Base-by-base conservation (phyloP, 2,113 vertebrate genomes). In the Lophius piscatorius region DNA sequence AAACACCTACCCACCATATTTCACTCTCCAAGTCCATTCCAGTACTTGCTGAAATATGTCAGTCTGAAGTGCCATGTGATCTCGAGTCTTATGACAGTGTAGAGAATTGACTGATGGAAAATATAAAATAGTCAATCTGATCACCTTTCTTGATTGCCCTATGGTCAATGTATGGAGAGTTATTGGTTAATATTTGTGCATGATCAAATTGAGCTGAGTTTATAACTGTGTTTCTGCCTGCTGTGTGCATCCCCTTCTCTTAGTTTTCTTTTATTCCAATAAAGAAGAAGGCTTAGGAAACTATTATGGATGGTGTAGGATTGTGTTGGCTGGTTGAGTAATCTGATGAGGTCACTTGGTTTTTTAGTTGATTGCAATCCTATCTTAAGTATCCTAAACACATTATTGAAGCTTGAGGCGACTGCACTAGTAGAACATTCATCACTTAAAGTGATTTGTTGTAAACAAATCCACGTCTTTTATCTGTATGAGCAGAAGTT, bases 371-470 rank as follows among this genome's bases (percentile, higher is more conserved):
- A 59, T 67, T 54, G 39, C 76, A 81, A 83, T 88, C 81, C 73
- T 74, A 78, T 84, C 84, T n/a, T n/a, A n/a, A 84, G 59, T 40
- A 18, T n/a, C n/a, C n/a, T n/a, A 54, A 73, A 74, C 62, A 67
- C 17, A 63, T 74, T 82, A 61, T 72, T 70, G 31, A 41, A 74
- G 83, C 71, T 82, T 64, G 69, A 42, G 29, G 41, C 58, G 39
- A 10, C 24, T 61, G 29, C 39, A 20, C 47, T 70, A 23, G 56
- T 40, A 5, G n/a, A 49, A n/a, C 57, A 33, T 60, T 83, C 73
- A 82, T 87, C 76, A 76, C 77, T 70, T 79, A 31, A 74, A 84
- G 73, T 71, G 76, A 76, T 80, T 64, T 42, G 42, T 65, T 61
- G 36, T 56, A n/a, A n/a, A n/a, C n/a, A n/a, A n/a, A n/a, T n/a